Evolutionary conservation across 2,888 invertebrate genomes (phyloP), one percentile per base, ranked within the genome.

Genomic region (Epirrita christyi): DNA sequence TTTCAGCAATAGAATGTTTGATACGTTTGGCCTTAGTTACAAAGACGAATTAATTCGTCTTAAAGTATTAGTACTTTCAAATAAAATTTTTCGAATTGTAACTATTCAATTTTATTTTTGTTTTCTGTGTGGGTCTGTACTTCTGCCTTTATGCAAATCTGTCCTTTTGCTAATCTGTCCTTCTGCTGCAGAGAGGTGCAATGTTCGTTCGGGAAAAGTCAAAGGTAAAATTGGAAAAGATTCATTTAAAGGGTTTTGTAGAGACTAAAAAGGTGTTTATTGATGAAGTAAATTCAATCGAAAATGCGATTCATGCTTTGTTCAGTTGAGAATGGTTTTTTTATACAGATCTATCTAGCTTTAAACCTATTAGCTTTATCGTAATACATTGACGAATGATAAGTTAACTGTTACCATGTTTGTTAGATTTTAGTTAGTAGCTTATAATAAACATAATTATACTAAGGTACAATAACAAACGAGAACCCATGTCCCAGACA

Each of bases 401-500:
- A 36, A 27, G 6, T 14, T 14, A n/a, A 41, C n/a, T 8, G 36
- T 36, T 36, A 32, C 7, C 7, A 32, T 32, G 11, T 15, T 15
- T 50, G 41, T 53, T 48, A 48, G 42, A 7, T 37, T 29, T 40
- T 21, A 44, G 48, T 58, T 58, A 53, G 36, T 48, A 38, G 32
- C 32, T 49, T 45, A 58, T 36, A 54, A 49, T 63, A 58, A 46
- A 42, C 36, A 44, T 47, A 63, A 40, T 55, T 46, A 63, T 42
- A 57, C 38, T 50, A 55, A 40, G 9, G 37, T 60, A 63, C 58
- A 40, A 55, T 46, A n/a, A 60, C 48, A 61, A 50, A 61, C 40
- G 55, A 51, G 53, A 51, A 64, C 66, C 61, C 49, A 65, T 61
- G 44, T 63, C 56, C 63, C 55, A 38, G n/a, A 50, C 52, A 53